Evolutionary conservation across 1,140 invertebrate species (phyloP).

Genomic region (Lepidurus apus): DNA sequence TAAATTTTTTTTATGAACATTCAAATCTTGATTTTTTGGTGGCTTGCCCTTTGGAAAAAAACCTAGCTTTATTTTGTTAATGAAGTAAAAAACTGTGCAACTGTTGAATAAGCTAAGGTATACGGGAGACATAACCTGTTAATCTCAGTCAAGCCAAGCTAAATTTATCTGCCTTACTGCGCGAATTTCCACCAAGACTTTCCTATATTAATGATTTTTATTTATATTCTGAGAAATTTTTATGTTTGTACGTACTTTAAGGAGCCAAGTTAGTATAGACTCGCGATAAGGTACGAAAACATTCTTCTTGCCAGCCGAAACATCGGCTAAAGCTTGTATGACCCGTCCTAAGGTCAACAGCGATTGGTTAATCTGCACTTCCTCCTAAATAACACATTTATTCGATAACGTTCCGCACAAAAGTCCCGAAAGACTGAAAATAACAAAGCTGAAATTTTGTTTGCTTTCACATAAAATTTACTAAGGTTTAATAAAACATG

Average conservation of each 20-base stretch:
- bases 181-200: constrained; percentile 60
- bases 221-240: background rate
- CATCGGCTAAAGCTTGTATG: constrained; percentile 59
- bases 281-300: constrained; percentile 55
- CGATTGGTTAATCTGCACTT: constrained; percentile 70
- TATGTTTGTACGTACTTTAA: constrained; percentile 36
- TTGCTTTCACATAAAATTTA: no score
- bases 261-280: constrained; percentile 41
- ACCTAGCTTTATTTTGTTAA: no score
- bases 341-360: constrained; percentile 78
- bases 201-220: constrained; percentile 45
- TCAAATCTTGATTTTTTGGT: no score
- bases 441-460: no score
- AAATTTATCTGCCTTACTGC: no score
- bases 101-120: no score
- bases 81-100: no score
- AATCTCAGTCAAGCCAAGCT: no score
- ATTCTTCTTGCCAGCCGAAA: constrained; percentile 48
- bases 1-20: no score
- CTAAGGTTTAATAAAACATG: no score
- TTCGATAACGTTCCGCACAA: background rate
- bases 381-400: constrained; percentile 54
- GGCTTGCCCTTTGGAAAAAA: no score
- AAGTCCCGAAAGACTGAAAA: background rate
- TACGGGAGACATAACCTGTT: no score